These are phyloP conservation scores for Seriola rivoliana DNA, from an alignment of 2,113 vertebrate species.

Conservation along the genomic window DNA sequence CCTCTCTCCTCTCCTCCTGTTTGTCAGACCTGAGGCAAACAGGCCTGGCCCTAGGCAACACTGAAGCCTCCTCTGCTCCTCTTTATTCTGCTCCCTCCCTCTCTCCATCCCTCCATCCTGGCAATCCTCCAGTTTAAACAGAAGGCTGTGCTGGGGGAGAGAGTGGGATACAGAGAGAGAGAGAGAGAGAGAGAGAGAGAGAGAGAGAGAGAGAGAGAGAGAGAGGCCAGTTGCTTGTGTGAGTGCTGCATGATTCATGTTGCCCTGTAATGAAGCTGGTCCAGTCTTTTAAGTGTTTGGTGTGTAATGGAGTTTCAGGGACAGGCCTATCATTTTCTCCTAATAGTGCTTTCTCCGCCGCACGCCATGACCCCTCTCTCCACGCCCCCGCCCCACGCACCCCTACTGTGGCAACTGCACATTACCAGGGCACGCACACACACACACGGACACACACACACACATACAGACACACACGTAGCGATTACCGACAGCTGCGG, in stretches of 20 bases:
- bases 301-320: conserved; percentile 87
- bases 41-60: conserved; percentile 57
- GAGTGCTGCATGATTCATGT: conserved; percentile 85
- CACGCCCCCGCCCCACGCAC: conserved; percentile 58
- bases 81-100: conserved; percentile 45
- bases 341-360: conserved; percentile 84
- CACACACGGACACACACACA: conserved; percentile 50
- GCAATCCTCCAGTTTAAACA: conserved; percentile 83
- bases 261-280: conserved; percentile 84
- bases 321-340: conserved; percentile 88
- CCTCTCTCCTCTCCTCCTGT: conserved; percentile 37
- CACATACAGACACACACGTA: conserved; percentile 36
- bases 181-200: conserved; percentile 45
- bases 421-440: conserved; percentile 58
- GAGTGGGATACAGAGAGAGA: conserved; percentile 39
- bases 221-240: conserved; percentile 60
- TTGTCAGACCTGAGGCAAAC: conserved; percentile 68
- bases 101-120: conserved; percentile 66
- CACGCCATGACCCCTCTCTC: conserved; percentile 79
- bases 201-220: conserved; percentile 17
- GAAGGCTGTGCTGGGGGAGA: conserved; percentile 75
- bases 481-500: conserved; percentile 86
- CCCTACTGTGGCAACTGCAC: conserved; percentile 78
- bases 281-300: conserved; percentile 87
- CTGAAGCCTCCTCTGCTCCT: conserved; percentile 57